phyloP scores from a whole-genome alignment of 2,113 vertebrate genomes.

The Calypte anna region DNA sequence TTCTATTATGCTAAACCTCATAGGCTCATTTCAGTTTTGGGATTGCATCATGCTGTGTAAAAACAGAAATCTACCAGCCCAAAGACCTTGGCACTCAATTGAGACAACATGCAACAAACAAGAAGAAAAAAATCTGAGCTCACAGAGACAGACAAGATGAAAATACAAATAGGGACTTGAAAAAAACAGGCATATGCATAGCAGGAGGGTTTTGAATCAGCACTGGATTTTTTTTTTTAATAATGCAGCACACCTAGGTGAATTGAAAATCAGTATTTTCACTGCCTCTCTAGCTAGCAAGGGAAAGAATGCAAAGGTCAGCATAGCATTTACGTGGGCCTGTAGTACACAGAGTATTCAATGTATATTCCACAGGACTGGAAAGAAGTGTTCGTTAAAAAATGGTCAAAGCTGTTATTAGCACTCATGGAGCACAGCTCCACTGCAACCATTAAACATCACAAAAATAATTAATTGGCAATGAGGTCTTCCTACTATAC shows the following conservation, averaged over 20 bases:
- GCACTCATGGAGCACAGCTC: not conserved
- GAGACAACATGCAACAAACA: conserved; percentile 11
- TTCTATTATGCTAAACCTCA: conserved; percentile 40
- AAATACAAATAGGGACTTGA: not conserved
- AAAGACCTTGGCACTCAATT: conserved; percentile 14
- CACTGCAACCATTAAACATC: not conserved
- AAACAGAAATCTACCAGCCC: conserved; percentile 21
- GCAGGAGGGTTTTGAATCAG: not conserved
- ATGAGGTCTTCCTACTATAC: not conserved
- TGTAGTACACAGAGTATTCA: not conserved
- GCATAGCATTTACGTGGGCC: not conserved
- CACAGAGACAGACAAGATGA: not conserved
- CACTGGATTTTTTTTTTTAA: not conserved
- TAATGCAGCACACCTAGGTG: not conserved
- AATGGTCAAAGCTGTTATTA: not conserved
- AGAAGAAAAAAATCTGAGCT: not conserved
- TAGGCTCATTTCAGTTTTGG: not conserved
- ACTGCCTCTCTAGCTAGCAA: not conserved
- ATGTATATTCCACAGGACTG: not conserved
- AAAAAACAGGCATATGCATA: not conserved
- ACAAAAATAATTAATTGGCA: not conserved
- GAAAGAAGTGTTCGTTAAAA: not conserved
- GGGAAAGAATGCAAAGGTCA: not conserved
- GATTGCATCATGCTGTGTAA: not conserved
- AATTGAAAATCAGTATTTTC: not conserved